A percentile compares a stretch with the other conserved stretches of the same genome.
Conservation (phyloP, 2,888 invertebrate genomes). For the Steinernema carpocapsae region DNA sequence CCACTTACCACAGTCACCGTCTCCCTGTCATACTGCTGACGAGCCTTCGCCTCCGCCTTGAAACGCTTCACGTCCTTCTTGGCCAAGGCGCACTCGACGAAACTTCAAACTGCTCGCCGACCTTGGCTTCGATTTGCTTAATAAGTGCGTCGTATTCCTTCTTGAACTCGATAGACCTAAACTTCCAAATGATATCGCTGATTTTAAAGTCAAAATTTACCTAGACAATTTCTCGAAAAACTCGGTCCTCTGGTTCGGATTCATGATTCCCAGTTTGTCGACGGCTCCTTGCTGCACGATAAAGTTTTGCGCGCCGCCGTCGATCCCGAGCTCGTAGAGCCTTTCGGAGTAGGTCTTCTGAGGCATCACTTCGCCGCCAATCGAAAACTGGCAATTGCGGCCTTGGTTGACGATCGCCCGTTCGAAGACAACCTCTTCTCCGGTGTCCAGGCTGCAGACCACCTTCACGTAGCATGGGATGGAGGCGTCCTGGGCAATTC, state of each 20-base stretch:
- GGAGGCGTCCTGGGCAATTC: not conserved
- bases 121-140: not conserved
- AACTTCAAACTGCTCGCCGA: not conserved
- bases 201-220: not conserved
- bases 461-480: not conserved
- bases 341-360: not conserved
- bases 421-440: not conserved
- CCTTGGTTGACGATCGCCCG: not conserved
- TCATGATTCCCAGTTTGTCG: slow-evolving; percentile 17
- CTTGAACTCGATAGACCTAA: slow-evolving; percentile 7
- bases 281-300: slow-evolving; percentile 9
- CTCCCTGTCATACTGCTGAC: slow-evolving; percentile 1
- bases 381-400: not conserved
- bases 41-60: not conserved
- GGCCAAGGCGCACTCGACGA: not conserved
- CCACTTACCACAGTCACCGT: too few relatives aligned
- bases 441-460: not conserved
- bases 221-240: not conserved
- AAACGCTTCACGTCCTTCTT: not conserved
- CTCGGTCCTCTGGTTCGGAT: not conserved
- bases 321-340: not conserved
- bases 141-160: not conserved
- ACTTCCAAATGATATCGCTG: not conserved
- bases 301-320: not conserved
- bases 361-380: not conserved